Conservation (phyloP, 37 sponge, comb jelly and placozoan genomes). For the Halisarca cf. caerulea region DNA sequence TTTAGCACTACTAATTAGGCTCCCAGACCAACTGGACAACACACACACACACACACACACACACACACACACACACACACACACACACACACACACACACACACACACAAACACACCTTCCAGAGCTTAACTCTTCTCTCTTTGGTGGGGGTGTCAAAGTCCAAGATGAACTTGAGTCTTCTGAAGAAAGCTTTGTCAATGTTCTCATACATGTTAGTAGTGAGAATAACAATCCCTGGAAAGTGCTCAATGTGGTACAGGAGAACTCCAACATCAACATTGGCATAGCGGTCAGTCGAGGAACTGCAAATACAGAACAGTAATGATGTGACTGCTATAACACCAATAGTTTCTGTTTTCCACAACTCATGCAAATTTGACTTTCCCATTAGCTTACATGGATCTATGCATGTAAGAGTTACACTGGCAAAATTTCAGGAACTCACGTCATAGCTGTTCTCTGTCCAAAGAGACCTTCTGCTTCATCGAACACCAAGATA, state of each 20-base stretch:
- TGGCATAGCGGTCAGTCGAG: slow-evolving; percentile 78
- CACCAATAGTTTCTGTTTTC: too few species aligned
- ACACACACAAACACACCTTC: slow-evolving; percentile 74
- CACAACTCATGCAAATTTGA: too few species aligned
- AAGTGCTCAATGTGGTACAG: slow-evolving; percentile 85
- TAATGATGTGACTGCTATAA: too few species aligned
- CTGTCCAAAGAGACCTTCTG: slow-evolving; percentile 81
- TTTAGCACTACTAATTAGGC: too few species aligned
- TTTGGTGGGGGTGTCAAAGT: slow-evolving; percentile 56
- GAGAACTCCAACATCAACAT: slow-evolving; percentile 86
- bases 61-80: too few species aligned
- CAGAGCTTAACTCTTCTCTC: slow-evolving; percentile 58
- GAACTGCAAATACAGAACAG: too few species aligned
- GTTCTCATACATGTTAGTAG: slow-evolving; percentile 85
- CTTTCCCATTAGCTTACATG: too few species aligned
- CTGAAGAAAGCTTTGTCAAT: slow-evolving; percentile 88
- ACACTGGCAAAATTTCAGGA: too few species aligned
- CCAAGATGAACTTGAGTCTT: slow-evolving; percentile 69
- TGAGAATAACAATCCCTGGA: slow-evolving; percentile 84
- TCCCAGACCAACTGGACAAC: too few species aligned
- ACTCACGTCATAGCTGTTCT: slow-evolving; percentile 61
- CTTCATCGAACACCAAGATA: slow-evolving; percentile 86
- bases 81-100: too few species aligned
- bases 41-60: too few species aligned
- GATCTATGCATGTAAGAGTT: too few species aligned